Evolutionary conservation across 2,888 invertebrate genomes (phyloP).

Genomic region (Andrena bucephala): DNA sequence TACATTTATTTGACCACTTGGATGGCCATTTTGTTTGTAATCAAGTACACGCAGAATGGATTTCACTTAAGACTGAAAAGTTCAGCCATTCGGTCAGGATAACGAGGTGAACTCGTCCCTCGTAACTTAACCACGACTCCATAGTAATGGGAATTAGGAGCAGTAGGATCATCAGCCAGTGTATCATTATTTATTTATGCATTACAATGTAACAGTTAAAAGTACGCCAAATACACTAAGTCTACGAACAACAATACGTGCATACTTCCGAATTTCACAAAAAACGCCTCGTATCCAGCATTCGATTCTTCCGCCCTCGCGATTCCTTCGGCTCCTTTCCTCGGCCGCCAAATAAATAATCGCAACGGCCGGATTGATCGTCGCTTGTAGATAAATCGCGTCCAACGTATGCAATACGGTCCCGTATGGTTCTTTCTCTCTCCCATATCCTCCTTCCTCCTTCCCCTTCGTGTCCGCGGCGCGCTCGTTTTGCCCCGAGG

Average conservation of each 20-base stretch:
- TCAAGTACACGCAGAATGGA: too few species aligned
- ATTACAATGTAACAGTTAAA: constrained; percentile 77
- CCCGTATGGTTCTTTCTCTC: not conserved
- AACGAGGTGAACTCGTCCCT: too few species aligned
- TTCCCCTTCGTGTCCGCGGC: not conserved
- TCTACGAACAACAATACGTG: constrained; percentile 73
- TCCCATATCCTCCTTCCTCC: not conserved
- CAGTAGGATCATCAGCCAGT: too few species aligned
- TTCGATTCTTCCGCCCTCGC: not conserved
- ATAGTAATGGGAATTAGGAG: too few species aligned
- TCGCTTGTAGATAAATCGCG: constrained; percentile 52
- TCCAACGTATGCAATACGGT: constrained; percentile 22
- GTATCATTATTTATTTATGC: constrained; percentile 73
- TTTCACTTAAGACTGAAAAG: too few species aligned
- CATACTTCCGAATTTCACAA: constrained; percentile 37
- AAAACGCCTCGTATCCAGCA: not conserved
- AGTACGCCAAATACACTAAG: constrained; percentile 75
- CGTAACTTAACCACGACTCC: too few species aligned
- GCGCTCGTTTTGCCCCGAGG: too few species aligned
- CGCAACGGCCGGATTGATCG: constrained; percentile 63
- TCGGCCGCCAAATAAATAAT: constrained; percentile 66
- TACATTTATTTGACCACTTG: too few species aligned
- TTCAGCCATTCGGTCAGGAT: too few species aligned
- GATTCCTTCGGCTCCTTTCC: constrained; percentile 26
- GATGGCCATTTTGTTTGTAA: too few species aligned